A percentile compares a stretch with the other conserved stretches of the same genome.
phyloP scores from a whole-genome alignment of 35 echinoderm and acorn worm species.

The Patiria miniata region DNA sequence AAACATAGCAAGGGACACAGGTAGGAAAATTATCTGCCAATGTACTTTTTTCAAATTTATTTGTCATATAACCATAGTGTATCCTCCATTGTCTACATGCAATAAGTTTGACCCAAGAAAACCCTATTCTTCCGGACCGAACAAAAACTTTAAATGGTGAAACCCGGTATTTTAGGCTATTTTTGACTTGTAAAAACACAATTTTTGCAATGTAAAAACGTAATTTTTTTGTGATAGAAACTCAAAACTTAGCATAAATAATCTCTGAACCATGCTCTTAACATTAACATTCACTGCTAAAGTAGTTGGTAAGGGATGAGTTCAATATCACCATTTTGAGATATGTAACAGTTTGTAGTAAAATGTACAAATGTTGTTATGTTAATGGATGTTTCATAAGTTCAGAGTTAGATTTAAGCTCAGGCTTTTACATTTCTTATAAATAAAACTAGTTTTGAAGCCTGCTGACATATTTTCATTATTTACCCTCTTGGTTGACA shows the following conservation, averaged over 20 bases:
- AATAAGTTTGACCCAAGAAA: too few species aligned
- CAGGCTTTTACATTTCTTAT: background rate
- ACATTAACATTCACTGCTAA: too few species aligned
- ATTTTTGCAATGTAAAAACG: background rate
- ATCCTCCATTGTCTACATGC: too few species aligned
- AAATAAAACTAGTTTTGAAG: background rate
- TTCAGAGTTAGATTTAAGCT: background rate
- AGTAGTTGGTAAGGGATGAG: too few species aligned
- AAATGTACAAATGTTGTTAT: too few species aligned
- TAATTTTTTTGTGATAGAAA: background rate
- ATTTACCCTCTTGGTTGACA: background rate
- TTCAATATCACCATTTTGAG: too few species aligned
- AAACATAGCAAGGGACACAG: background rate
- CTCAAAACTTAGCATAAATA: too few species aligned
- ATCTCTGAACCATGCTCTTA: too few species aligned
- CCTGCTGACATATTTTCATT: background rate
- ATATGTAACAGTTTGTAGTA: too few species aligned
- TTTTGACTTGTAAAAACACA: background rate
- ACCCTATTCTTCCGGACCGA: too few species aligned
- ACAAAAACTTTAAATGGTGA: too few species aligned
- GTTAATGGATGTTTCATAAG: background rate
- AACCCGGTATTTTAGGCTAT: background rate
- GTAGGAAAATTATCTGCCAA: background rate
- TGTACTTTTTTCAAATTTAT: too few species aligned
- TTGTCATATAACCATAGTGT: background rate